phyloP scores from a whole-genome alignment of 2,797 vertebrate genomes.

The Telmatherina bonti region DNA sequence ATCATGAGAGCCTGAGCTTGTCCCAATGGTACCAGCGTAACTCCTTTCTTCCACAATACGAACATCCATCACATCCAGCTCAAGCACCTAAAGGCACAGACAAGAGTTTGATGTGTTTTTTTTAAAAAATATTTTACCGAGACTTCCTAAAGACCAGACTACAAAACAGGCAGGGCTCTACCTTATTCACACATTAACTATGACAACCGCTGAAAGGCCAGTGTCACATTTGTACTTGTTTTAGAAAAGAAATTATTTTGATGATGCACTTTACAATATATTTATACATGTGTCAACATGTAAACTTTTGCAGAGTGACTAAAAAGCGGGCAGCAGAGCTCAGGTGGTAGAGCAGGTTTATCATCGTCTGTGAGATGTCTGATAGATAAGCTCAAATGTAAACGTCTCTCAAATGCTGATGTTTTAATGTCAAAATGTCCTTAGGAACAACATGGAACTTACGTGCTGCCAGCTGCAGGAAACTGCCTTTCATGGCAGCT shows the following conservation, averaged over 20 bases:
- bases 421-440: neutral
- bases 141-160: neutral
- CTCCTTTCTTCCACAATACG: slow-evolving; percentile 89
- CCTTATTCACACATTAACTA: neutral
- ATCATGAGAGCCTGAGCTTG: slow-evolving; percentile 11
- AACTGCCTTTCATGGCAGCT: neutral
- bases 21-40: slow-evolving; percentile 48
- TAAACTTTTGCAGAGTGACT: neutral
- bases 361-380: neutral
- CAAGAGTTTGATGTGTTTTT: neutral
- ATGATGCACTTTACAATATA: too few relatives aligned
- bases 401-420: neutral
- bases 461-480: neutral
- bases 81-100: slow-evolving; percentile 81
- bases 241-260: too few relatives aligned
- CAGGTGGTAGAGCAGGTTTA: neutral
- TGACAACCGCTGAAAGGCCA: neutral
- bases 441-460: neutral
- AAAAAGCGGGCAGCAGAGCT: neutral
- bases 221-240: neutral
- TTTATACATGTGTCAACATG: neutral
- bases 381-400: neutral
- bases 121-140: neutral
- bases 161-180: neutral
- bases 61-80: slow-evolving; percentile 89